These are phyloP conservation scores for Meliscaeva auricollis DNA, from an alignment of 2,888 invertebrate genomes.

Conservation along the genomic window DNA sequence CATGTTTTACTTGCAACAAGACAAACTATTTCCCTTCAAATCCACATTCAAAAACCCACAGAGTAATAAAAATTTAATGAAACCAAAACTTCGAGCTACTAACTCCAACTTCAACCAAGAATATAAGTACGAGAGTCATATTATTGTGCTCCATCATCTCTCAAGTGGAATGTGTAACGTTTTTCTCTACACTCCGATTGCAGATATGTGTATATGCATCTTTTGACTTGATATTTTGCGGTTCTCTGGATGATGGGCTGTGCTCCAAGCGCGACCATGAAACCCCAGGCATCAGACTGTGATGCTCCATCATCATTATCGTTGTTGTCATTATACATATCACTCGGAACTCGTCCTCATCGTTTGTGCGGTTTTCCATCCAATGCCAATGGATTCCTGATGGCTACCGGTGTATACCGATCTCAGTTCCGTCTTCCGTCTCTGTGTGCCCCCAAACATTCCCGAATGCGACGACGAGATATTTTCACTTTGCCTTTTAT, in stretches of 20 bases:
- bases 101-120: constrained; percentile 16
- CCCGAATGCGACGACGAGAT: constrained; percentile 37
- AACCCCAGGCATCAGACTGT: constrained; percentile 22
- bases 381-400: constrained; percentile 32
- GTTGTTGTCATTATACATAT: constrained; percentile 53
- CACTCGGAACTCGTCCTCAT: constrained; percentile 30
- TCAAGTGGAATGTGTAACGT: constrained; percentile 62
- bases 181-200: constrained; percentile 34
- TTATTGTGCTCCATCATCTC: constrained; percentile 45
- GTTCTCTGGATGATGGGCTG: constrained; percentile 36
- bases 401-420: constrained; percentile 53
- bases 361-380: constrained; percentile 59
- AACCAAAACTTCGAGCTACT: constrained; percentile 40
- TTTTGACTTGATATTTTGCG: no score
- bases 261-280: constrained; percentile 22
- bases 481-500: constrained; percentile 42
- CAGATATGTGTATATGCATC: constrained; percentile 7
- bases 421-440: constrained; percentile 9
- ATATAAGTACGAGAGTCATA: background rate
- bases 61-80: constrained; percentile 18
- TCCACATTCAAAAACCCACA: constrained; percentile 15
- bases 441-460: constrained; percentile 6
- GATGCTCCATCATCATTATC: constrained; percentile 68
- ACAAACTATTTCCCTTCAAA: no score
- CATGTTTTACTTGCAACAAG: background rate